These are phyloP conservation scores for Nothocercus nigrocapillus DNA, from an alignment of 2,113 vertebrate genomes.

Conservation along the genomic window DNA sequence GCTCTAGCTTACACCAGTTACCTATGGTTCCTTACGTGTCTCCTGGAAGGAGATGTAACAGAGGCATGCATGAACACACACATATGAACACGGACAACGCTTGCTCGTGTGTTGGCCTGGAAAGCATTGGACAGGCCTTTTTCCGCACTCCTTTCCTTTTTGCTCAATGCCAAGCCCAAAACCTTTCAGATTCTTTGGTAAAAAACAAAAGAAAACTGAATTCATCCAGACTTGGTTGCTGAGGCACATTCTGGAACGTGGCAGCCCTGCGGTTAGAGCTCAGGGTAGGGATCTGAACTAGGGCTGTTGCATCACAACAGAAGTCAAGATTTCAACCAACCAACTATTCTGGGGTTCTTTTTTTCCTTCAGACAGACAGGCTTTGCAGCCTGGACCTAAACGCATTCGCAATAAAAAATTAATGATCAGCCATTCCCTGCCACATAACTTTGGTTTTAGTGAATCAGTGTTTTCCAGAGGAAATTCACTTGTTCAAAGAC, in stretches of 20 bases:
- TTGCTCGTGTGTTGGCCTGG: neutral
- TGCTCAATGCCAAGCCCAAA: neutral
- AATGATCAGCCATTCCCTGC: neutral
- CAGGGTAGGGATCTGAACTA: neutral
- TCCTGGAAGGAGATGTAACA: neutral
- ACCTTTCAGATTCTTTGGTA: neutral
- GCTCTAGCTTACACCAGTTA: neutral
- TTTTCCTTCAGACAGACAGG: neutral
- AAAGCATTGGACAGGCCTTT: neutral
- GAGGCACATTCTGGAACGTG: neutral
- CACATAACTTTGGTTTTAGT: neutral
- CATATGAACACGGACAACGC: neutral
- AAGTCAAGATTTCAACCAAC: neutral
- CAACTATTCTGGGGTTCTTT: neutral
- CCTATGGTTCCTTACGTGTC: neutral
- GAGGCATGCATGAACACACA: rapidly evolving
- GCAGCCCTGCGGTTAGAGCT: neutral
- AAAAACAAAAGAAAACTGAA: neutral
- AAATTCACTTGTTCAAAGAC: neutral
- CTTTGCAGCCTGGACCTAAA: neutral
- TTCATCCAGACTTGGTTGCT: neutral
- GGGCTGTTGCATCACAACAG: neutral
- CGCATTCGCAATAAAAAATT: neutral
- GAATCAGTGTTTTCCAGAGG: neutral
- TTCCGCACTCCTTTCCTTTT: neutral